These are phyloP conservation scores for Eublepharis macularius DNA, from an alignment of 2,113 vertebrate species.

Conservation along the genomic window DNA sequence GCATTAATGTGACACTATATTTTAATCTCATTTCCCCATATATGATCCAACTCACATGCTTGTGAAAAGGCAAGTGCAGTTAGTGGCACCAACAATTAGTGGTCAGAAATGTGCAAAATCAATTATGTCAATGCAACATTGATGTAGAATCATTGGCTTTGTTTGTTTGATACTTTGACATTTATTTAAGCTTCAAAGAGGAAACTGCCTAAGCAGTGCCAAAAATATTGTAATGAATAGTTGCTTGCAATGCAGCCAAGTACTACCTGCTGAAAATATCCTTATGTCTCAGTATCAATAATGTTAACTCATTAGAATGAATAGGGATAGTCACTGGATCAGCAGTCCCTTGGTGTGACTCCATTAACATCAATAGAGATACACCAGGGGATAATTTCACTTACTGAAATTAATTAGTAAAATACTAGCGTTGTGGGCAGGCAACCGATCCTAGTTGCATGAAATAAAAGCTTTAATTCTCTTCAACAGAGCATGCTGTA, in stretches of 20 bases:
- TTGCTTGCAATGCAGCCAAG: conserved; percentile 29
- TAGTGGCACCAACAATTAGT: neutral
- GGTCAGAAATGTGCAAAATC: neutral
- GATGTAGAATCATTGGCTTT: neutral
- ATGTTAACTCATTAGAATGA: conserved; percentile 43
- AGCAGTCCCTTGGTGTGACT: neutral
- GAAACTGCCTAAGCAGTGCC: conserved; percentile 6
- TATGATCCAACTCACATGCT: neutral
- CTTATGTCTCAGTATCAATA: conserved; percentile 5
- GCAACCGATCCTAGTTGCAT: neutral
- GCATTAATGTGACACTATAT: neutral
- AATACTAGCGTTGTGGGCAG: conserved; percentile 15
- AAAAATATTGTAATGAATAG: neutral
- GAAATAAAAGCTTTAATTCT: conserved; percentile 9
- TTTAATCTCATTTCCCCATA: neutral
- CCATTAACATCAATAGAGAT: conserved; percentile 18
- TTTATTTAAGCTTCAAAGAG: neutral
- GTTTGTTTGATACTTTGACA: neutral
- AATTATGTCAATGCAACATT: neutral
- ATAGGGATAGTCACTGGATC: conserved; percentile 4
- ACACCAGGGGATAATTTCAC: conserved; percentile 33
- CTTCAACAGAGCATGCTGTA: conserved; percentile 12
- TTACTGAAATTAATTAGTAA: conserved; percentile 44
- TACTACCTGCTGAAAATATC: conserved; percentile 23
- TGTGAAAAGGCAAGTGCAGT: neutral